Evolutionary conservation across 2,113 vertebrate genomes (phyloP), one percentile per base, ranked within the genome.

Genomic region (Hepsetus odoe): DNA sequence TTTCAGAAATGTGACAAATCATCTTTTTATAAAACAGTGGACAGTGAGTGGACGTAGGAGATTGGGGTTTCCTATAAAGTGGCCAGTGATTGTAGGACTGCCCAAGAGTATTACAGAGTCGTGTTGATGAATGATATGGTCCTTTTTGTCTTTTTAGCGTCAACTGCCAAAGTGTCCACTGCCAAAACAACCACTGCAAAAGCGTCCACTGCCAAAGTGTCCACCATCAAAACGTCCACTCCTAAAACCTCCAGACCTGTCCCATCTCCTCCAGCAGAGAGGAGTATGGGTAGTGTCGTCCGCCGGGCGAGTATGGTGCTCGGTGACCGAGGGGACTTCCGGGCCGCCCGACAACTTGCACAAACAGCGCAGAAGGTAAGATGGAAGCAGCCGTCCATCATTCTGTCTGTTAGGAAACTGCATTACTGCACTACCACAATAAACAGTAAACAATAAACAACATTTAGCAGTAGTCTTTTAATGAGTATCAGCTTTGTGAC

Each of bases 291-390:
- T 58, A 94, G 91, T 2, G 93, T 94, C 1, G 94, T 96, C 59
- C 94, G 96, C 76, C 96, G 95, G 86, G 89, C 96, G 11, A 98
- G 93, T 72, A 93, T 96, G 83, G 93, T 94, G 83, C 89, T 98
- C 91, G 95, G 95, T 2, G 95, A 97, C 77, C 95, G 95, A 0
- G 95, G 95, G 13, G 93, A 96, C 94, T 93, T 89, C 95, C 96
- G 83, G 96, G 92, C 20, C 26, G 93, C 95, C 76, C 95, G 96
- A 86, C 94, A 95, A 87, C 95, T 97, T 62, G 94, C 94, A 51
- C 94, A 97, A 89, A 94, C 93, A 58, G 94, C 95, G n/a, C 95
- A 97, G 81, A 96, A 97, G 95, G 97, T 98, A 83, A 89, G 38
- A 42, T 8, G 18, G 8, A 5, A 14, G 20, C 26, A 7, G 73